A percentile compares a stretch with the other conserved stretches of the same genome.
phyloP scores from a whole-genome alignment of 2,113 vertebrate species.

The Actenoides hombroni region DNA sequence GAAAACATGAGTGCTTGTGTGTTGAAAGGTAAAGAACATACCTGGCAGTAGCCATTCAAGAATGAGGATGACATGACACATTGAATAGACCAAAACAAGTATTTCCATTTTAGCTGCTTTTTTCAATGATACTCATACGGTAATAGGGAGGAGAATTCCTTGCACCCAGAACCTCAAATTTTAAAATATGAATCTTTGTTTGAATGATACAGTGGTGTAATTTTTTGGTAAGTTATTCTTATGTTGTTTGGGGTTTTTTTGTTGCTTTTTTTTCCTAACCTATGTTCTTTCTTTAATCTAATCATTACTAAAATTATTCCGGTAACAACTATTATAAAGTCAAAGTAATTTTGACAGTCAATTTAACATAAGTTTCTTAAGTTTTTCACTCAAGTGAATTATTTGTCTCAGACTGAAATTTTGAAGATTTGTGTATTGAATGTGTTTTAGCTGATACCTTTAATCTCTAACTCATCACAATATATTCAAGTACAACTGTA shows the following conservation, averaged over 20 bases:
- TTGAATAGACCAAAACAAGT: not conserved
- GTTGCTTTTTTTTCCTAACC: not conserved
- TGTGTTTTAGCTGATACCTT: not conserved
- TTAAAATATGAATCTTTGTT: not conserved
- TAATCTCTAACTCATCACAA: not conserved
- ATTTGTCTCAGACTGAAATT: not conserved
- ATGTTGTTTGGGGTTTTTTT: not conserved
- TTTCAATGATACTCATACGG: not conserved
- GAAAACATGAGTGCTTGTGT: not conserved
- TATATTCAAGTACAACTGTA: not conserved
- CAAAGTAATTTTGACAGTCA: not conserved
- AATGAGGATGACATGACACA: not conserved
- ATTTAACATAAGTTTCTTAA: not conserved
- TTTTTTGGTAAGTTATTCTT: not conserved
- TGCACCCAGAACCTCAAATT: not conserved
- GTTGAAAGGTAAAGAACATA: not conserved
- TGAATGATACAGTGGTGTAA: not conserved
- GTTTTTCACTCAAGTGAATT: not conserved
- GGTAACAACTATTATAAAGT: not conserved
- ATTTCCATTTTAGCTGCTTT: not conserved
- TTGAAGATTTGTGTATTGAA: not conserved
- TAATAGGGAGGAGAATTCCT: not conserved
- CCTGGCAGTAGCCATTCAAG: not conserved
- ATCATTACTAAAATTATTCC: not conserved
- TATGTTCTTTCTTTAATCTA: not conserved